Evolutionary conservation across 2,797 vertebrate species (phyloP).

Genomic region (Mionectes olivaceus): DNA sequence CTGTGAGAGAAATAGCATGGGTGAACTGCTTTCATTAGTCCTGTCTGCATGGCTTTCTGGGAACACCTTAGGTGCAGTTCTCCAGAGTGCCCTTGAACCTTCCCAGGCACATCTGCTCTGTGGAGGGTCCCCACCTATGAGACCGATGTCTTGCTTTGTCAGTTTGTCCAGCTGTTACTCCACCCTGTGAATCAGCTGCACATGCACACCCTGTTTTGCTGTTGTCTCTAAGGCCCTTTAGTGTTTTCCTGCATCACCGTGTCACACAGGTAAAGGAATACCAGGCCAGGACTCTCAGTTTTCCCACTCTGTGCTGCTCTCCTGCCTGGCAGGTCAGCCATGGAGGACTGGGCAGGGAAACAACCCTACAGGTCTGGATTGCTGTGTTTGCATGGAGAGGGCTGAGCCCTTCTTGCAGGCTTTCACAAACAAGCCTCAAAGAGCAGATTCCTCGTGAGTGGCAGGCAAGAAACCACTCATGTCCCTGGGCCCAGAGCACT

Average conservation of each 20-base stretch:
- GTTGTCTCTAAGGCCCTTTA: background rate
- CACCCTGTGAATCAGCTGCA: background rate
- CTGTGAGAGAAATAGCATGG: background rate
- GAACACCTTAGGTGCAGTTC: background rate
- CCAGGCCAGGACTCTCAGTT: background rate
- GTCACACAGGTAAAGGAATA: background rate
- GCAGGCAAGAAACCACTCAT: background rate
- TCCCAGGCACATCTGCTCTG: background rate
- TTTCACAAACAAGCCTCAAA: background rate
- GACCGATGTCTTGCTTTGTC: background rate
- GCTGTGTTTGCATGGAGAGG: fast-evolving
- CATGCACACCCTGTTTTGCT: background rate
- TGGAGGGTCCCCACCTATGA: fast-evolving
- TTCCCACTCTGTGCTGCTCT: background rate
- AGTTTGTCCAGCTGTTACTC: background rate
- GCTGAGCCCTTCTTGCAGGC: background rate
- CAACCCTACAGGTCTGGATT: background rate
- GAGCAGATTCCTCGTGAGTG: background rate
- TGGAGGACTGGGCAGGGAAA: background rate
- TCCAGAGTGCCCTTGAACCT: background rate
- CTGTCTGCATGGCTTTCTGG: background rate
- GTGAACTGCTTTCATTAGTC: background rate
- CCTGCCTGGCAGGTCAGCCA: background rate
- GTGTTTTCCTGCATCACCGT: background rate
- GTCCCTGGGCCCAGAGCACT: background rate